phyloP scores from a whole-genome alignment of 2,888 invertebrate genomes.

The Andricus quercusramuli region DNA sequence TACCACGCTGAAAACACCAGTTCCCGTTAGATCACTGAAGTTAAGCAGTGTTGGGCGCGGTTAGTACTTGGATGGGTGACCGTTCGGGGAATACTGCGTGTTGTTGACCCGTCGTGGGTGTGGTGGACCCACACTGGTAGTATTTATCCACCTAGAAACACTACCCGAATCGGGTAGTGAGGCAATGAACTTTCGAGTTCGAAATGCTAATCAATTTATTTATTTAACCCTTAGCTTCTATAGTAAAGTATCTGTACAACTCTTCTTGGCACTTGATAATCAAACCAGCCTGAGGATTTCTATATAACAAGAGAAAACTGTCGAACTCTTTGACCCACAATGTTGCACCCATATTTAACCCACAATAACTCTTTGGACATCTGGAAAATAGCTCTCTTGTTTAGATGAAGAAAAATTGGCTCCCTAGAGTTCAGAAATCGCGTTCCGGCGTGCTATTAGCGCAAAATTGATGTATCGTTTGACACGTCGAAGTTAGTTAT shows the following conservation, averaged over 20 bases:
- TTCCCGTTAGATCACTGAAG: too few relatives aligned
- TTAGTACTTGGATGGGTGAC: too few relatives aligned
- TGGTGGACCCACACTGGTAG: too few relatives aligned
- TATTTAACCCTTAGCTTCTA: not conserved
- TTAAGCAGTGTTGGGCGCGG: too few relatives aligned
- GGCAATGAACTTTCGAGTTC: too few relatives aligned
- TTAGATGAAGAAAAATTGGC: constrained; percentile 37
- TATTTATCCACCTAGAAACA: too few relatives aligned
- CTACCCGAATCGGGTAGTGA: too few relatives aligned
- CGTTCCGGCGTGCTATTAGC: constrained; percentile 48
- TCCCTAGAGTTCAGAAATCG: constrained; percentile 36
- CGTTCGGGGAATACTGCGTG: too few relatives aligned
- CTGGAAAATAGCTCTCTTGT: constrained; percentile 1
- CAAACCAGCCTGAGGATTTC: not conserved
- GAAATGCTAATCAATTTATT: too few relatives aligned
- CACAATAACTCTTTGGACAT: constrained; percentile 16
- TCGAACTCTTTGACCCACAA: not conserved
- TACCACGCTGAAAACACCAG: too few relatives aligned
- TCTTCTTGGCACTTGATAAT: not conserved
- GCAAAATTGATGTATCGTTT: constrained; percentile 59
- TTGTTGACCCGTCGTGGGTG: too few relatives aligned
- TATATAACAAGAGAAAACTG: not conserved
- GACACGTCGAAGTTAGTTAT: constrained; percentile 65
- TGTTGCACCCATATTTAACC: too few relatives aligned
- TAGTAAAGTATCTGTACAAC: not conserved